Evolutionary conservation across 2,797 vertebrate species (phyloP).

Genomic region (Myiotriccus ornatus): DNA sequence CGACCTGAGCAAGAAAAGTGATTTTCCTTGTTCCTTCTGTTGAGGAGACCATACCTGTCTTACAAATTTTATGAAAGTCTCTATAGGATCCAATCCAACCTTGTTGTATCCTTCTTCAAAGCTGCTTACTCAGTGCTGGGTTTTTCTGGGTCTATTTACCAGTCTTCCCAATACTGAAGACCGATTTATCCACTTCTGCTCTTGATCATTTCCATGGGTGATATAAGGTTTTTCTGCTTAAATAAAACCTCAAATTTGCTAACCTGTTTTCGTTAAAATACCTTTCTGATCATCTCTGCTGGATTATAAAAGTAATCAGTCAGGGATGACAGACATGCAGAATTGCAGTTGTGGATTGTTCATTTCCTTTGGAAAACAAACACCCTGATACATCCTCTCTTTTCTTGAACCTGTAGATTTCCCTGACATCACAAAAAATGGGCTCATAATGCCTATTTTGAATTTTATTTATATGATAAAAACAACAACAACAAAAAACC

Average conservation of each 20-base stretch:
- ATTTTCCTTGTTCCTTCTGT: neutral
- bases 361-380: neutral
- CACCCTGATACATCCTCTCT: rapidly evolving
- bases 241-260: neutral
- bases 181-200: neutral
- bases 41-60: neutral
- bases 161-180: neutral
- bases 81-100: neutral
- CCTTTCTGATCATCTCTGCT: neutral
- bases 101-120: neutral
- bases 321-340: neutral
- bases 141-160: neutral
- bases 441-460: neutral
- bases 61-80: neutral
- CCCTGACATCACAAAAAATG: neutral
- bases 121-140: neutral
- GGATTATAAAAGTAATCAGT: neutral
- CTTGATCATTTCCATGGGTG: neutral
- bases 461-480: neutral
- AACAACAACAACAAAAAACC: neutral
- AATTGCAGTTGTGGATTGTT: neutral
- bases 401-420: neutral
- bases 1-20: neutral
- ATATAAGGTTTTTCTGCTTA: neutral
- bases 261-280: neutral